These are phyloP conservation scores for Leucophenga varia DNA, from an alignment of 1,140 invertebrate species.

Conservation along the genomic window DNA sequence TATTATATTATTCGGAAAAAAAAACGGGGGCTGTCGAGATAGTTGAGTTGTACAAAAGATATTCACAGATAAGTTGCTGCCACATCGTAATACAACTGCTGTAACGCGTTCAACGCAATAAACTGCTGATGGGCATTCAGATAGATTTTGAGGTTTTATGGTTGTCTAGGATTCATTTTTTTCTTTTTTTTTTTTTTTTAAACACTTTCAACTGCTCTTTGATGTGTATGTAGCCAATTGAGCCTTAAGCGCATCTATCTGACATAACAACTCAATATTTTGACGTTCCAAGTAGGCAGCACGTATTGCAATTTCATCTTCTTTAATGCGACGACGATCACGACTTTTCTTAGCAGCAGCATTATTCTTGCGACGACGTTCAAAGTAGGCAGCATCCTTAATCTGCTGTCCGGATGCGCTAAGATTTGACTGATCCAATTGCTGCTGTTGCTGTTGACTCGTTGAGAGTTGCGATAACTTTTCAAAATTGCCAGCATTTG, in stretches of 20 bases:
- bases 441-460: not conserved
- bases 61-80: slow-evolving; percentile 34
- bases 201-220: slow-evolving; percentile 28
- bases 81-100: slow-evolving; percentile 12
- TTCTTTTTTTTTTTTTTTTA: no score
- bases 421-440: no score
- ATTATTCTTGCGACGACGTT: slow-evolving; percentile 89
- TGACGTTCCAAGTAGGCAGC: slow-evolving; percentile 84
- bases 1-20: no score
- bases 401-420: slow-evolving; percentile 29
- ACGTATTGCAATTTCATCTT: slow-evolving; percentile 88
- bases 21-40: no score
- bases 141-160: slow-evolving; percentile 7
- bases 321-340: slow-evolving; percentile 84
- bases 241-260: slow-evolving; percentile 49
- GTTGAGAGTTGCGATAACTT: slow-evolving; percentile 11
- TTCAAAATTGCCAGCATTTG: slow-evolving; percentile 39
- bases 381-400: slow-evolving; percentile 84
- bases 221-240: slow-evolving; percentile 45
- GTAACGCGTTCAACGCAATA: slow-evolving; percentile 42
- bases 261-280: slow-evolving; percentile 52
- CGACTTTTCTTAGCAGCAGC: slow-evolving; percentile 92
- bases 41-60: no score
- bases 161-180: no score
- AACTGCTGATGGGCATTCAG: slow-evolving; percentile 15